These are phyloP conservation scores for Lepidocyrtoides sp. DNA, from an alignment of 2,888 invertebrate species.

Conservation along the genomic window DNA sequence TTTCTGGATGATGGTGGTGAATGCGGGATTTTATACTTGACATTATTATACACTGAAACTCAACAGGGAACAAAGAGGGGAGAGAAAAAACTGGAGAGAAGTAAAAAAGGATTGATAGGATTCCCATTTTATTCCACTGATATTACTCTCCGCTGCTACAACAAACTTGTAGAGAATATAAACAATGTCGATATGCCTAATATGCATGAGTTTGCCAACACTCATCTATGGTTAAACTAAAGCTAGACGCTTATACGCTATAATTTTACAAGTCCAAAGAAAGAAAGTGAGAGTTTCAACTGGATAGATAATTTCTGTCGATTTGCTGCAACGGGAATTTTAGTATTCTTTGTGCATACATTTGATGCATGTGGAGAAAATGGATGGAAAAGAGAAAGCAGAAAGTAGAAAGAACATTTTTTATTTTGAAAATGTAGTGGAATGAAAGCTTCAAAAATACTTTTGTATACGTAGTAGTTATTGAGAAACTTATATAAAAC, in stretches of 20 bases:
- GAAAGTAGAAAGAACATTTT: conserved; percentile 38
- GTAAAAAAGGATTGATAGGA: conserved; percentile 71
- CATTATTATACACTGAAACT: conserved; percentile 46
- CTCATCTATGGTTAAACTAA: too few relatives aligned
- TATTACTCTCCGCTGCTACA: background rate
- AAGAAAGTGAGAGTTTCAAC: too few relatives aligned
- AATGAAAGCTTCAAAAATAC: background rate
- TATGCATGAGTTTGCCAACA: background rate
- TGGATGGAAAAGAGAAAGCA: conserved; percentile 23
- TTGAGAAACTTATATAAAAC: background rate
- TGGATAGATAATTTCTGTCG: conserved; percentile 41
- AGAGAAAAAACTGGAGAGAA: background rate
- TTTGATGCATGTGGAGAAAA: conserved; percentile 72
- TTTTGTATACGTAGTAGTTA: background rate
- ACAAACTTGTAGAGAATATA: background rate
- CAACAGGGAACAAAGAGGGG: conserved; percentile 64
- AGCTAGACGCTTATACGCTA: too few relatives aligned
- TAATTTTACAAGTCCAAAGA: too few relatives aligned
- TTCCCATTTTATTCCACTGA: conserved; percentile 58
- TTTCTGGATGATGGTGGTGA: background rate
- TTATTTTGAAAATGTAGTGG: background rate
- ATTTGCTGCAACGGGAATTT: conserved; percentile 66
- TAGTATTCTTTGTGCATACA: conserved; percentile 73
- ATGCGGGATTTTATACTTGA: background rate
- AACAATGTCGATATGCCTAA: background rate